Base-by-base conservation (phyloP, 2,888 invertebrate genomes). In the Ectropis crepuscularia region DNA sequence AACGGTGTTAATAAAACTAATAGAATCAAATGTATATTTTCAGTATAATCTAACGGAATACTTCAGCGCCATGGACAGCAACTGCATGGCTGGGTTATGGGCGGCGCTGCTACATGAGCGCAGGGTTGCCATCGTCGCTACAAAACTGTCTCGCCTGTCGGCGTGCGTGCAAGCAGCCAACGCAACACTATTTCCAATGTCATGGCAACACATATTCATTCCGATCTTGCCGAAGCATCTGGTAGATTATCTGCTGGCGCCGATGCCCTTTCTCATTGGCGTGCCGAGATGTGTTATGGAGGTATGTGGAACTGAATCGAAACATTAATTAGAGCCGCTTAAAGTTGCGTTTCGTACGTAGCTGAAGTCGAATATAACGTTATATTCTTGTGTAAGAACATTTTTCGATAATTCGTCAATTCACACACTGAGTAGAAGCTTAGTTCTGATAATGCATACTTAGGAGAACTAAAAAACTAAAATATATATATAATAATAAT, bases 131-230 rank as follows among this genome's bases (percentile, higher is more conserved):
- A 96, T 99, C 76, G 98, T 97, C 7, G 99, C 99, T 0, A 95
- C 96, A 69, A 97, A 97, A 81, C 93, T 99, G 69, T 97, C 97
- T 71, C 94, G 98, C 65, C 92, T 99, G 53, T 98, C 98, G 54
- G 98, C 99, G 0, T 97, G 97, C 80, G 97, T 97, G 37, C 98
- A 99, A 87, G 99, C 99, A 10, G 98, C 98, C 12, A 98, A 98
- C 84, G 96, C 97, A 67, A 95, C 99, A 51, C 95, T 99, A 47
- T 99, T 98, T 89, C 99, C 99, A 0, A 99, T 99, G 98, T 96
- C 96, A 74, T 99, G 99, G 99, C 99, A 99, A 89, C 99, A 99
- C 81, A 98, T 99, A 81, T 99, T 97, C 87, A 99, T 99, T 88
- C 99, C 99, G 57, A 96, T 99, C 74, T 91, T 99, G 79, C 99